Base-by-base conservation (phyloP, 1,140 invertebrate genomes). In the Cyclargus thomasi region DNA sequence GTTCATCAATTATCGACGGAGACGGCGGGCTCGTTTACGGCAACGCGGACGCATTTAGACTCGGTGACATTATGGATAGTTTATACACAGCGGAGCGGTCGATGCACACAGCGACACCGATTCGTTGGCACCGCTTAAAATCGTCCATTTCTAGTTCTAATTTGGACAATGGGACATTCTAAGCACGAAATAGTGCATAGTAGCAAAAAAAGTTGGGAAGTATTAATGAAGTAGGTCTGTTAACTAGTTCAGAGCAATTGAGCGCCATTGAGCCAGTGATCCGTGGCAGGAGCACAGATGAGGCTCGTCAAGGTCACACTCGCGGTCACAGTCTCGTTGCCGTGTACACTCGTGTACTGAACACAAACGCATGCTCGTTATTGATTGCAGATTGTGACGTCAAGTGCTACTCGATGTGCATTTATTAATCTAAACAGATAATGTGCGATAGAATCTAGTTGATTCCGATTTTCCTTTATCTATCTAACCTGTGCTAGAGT, bases 1-100 rank as follows among this genome's bases (percentile, higher is more conserved):
- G 85, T 83, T 83, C 79, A 81, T 87, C 83, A 88, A 90, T 90
- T 90, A 88, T 87, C 87, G 84, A 83, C 76, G 76, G 80, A 77
- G 79, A 81, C 80, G 76, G 78, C 75, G 70, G 77, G 72, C 80
- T 82, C 87, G 84, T 88, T 88, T 88, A 88, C 83, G 76, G 79
- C 79, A 80, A 67, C 82, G 74, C 72, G 80, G 78, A 85, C 86
- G 86, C 85, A 85, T 89, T 86, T 89, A 89, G 86, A 79, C 73
- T 70, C 74, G 65, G 81, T 82, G 81, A 86, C 79, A 86, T 83
- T 85, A 81, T 73, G 67, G 74, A 74, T 47, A 74, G 75, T 73
- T 73, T 74, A 73, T 72, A 76, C 73, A 78, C 73, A 76, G 70
- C 75, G 65, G 62, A 36, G 72, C 63, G 47, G 70, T 74, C 74